Conservation (phyloP, 1,140 invertebrate species). For the Chironomus striatipennis region DNA sequence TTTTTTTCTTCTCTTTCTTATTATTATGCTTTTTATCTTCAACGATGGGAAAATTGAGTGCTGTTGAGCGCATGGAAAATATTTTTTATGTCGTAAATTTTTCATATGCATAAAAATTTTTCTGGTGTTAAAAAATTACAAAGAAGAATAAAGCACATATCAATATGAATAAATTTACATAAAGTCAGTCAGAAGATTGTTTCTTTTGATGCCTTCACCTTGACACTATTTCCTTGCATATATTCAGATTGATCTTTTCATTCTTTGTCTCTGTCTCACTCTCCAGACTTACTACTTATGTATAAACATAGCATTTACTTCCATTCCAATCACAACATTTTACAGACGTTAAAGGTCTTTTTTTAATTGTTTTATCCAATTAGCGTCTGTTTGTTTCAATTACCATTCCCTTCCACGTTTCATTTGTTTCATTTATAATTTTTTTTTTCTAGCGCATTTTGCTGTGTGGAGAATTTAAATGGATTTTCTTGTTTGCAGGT, state of each 20-base stretch:
- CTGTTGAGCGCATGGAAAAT: background rate
- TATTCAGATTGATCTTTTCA: too few relatives aligned
- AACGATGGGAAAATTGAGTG: background rate
- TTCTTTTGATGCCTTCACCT: too few relatives aligned
- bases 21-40: background rate
- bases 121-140: too few relatives aligned
- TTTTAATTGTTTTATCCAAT: slow-evolving; percentile 12
- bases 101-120: too few relatives aligned
- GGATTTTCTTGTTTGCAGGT: too few relatives aligned
- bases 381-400: slow-evolving; percentile 7
- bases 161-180: too few relatives aligned
- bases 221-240: too few relatives aligned
- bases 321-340: background rate
- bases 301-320: background rate
- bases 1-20: too few relatives aligned
- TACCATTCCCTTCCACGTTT: slow-evolving; percentile 11
- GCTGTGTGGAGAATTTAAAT: background rate
- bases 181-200: too few relatives aligned
- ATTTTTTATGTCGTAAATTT: background rate
- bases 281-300: too few relatives aligned
- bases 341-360: slow-evolving; percentile 12
- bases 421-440: background rate
- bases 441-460: background rate
- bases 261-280: too few relatives aligned
- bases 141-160: too few relatives aligned